phyloP scores from a whole-genome alignment of 2,113 vertebrate genomes.

The Gallinago paraguaiae region DNA sequence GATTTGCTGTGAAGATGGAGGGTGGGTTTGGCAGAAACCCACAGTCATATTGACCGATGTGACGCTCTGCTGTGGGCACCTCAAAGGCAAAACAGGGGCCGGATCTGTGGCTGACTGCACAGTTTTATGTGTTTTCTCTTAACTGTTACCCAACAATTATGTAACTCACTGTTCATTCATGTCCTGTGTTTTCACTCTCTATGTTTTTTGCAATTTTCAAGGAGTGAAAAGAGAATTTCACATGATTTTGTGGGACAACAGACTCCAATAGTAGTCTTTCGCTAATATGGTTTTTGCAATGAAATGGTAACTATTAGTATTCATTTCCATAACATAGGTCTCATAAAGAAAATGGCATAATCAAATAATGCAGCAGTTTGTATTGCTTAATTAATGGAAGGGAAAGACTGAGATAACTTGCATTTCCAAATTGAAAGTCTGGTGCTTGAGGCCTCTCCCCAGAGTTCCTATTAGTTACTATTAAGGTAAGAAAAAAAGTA shows the following conservation, averaged over 20 bases:
- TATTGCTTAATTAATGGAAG: neutral
- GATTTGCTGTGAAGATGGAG: neutral
- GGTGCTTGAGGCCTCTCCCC: neutral
- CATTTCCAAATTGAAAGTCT: neutral
- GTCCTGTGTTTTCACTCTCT: neutral
- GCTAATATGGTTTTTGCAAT: neutral
- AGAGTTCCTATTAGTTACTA: neutral
- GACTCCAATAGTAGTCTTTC: neutral
- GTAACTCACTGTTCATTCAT: neutral
- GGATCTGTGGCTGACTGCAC: neutral
- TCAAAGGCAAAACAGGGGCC: fast-evolving
- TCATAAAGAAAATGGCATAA: neutral
- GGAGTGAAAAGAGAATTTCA: neutral
- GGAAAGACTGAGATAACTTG: neutral
- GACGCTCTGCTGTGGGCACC: neutral
- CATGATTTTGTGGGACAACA: neutral
- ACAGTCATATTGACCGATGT: fast-evolving
- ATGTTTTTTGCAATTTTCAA: neutral
- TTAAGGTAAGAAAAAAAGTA: neutral
- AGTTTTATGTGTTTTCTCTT: neutral
- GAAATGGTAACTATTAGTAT: neutral
- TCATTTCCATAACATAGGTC: neutral
- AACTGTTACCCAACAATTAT: neutral
- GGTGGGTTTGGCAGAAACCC: neutral
- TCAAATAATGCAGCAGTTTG: neutral